These are phyloP conservation scores for Odontomachus brunneus DNA, from an alignment of 1,140 invertebrate species.

Conservation along the genomic window DNA sequence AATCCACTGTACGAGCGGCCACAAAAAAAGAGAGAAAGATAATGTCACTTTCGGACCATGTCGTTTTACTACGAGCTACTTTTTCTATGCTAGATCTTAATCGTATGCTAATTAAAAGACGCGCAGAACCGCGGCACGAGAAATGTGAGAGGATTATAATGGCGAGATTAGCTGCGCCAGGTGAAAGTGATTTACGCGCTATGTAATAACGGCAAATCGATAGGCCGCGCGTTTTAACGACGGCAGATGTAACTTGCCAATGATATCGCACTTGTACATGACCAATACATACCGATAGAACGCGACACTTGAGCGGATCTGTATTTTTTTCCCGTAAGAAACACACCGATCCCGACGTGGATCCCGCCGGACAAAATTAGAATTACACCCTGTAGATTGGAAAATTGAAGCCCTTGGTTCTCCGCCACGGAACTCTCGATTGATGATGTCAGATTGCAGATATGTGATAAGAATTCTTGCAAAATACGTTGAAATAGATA, in stretches of 20 bases:
- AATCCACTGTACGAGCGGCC: constrained; percentile 21
- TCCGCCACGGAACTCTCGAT: no score
- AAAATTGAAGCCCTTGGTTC: no score
- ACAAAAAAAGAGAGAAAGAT: constrained; percentile 14
- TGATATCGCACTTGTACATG: background rate
- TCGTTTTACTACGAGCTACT: constrained; percentile 58
- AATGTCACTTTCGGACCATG: constrained; percentile 43
- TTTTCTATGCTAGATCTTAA: constrained; percentile 58
- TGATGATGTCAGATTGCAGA: no score
- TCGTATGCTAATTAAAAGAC: constrained; percentile 13
- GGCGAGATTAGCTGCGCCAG: constrained; percentile 19
- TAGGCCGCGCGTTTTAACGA: background rate
- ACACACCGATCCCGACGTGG: background rate
- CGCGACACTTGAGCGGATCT: constrained; percentile 24
- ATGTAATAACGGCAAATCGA: constrained; percentile 40
- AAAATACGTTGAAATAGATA: no score
- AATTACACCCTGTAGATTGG: background rate
- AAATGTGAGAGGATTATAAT: constrained; percentile 11
- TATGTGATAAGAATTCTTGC: no score
- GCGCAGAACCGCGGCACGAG: constrained; percentile 34
- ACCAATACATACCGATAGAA: background rate
- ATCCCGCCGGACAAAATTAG: constrained; percentile 3
- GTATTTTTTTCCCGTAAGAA: constrained; percentile 35
- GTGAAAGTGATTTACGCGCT: constrained; percentile 44
- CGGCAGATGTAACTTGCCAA: constrained; percentile 6